Conservation (phyloP, 2,888 invertebrate species). For the Mythimna loreyi region DNA sequence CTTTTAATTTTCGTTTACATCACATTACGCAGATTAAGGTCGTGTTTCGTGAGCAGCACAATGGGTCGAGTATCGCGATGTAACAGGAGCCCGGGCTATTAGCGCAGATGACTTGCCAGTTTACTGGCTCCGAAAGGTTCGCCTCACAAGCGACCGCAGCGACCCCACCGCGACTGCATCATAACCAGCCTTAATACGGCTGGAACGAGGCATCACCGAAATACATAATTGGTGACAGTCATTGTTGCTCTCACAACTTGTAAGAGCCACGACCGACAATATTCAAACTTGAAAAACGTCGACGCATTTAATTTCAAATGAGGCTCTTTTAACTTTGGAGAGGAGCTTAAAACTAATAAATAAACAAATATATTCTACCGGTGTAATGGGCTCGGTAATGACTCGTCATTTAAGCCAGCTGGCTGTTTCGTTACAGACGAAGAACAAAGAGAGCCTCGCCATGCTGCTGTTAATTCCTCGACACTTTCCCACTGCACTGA, state of each 20-base stretch:
- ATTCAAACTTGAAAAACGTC: conserved; percentile 25
- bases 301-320: conserved; percentile 59
- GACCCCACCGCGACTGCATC: conserved; percentile 72
- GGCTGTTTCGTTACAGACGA: conserved; percentile 76
- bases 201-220: conserved; percentile 44
- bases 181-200: conserved; percentile 62
- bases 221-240: conserved; percentile 49
- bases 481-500: conserved; percentile 82
- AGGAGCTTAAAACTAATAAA: conserved; percentile 67
- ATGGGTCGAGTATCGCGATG: conserved; percentile 68
- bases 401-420: conserved; percentile 71
- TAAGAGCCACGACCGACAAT: conserved; percentile 24
- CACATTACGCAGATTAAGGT: conserved; percentile 63
- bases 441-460: conserved; percentile 83
- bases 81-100: conserved; percentile 80
- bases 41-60: conserved; percentile 64
- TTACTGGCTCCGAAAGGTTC: conserved; percentile 71
- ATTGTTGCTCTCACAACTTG: conserved; percentile 35
- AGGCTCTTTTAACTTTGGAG: conserved; percentile 43
- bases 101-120: conserved; percentile 83
- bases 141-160: conserved; percentile 57
- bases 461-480: conserved; percentile 85
- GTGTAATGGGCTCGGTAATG: conserved; percentile 76
- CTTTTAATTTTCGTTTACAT: conserved; percentile 48
- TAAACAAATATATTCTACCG: conserved; percentile 80